Evolutionary conservation across 2,797 vertebrate species (phyloP).

Genomic region (Amblyraja radiata): DNA sequence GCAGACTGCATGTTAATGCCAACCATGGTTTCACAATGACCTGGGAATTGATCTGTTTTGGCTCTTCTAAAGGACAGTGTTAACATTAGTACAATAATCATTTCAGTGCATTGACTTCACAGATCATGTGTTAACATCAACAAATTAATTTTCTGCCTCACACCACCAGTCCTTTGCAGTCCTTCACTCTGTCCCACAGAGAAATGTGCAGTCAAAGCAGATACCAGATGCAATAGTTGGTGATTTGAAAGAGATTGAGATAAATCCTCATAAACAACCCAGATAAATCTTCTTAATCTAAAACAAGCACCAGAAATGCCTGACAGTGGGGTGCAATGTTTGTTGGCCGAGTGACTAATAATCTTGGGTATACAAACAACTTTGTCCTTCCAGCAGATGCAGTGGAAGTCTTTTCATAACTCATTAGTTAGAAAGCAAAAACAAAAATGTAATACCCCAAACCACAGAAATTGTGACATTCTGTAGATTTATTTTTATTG

Average conservation of each 20-base stretch:
- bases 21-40: neutral
- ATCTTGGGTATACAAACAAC: conserved; percentile 10
- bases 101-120: neutral
- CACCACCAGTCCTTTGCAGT: neutral
- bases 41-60: neutral
- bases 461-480: neutral
- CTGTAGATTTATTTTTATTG: neutral
- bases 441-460: neutral
- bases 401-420: neutral
- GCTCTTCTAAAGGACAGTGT: neutral
- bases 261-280: neutral
- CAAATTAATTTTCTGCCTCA: neutral
- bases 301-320: conserved; percentile 21
- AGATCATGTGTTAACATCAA: neutral
- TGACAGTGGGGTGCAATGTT: neutral
- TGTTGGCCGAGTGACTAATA: neutral
- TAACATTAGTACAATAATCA: neutral
- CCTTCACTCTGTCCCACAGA: neutral
- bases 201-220: conserved; percentile 18
- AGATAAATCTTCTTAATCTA: neutral
- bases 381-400: conserved; percentile 10
- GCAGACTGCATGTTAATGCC: neutral
- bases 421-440: conserved; percentile 8
- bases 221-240: neutral
- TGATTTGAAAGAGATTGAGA: conserved; percentile 27